Conservation (phyloP, 2,113 vertebrate species). For the Myotis davidii region DNA sequence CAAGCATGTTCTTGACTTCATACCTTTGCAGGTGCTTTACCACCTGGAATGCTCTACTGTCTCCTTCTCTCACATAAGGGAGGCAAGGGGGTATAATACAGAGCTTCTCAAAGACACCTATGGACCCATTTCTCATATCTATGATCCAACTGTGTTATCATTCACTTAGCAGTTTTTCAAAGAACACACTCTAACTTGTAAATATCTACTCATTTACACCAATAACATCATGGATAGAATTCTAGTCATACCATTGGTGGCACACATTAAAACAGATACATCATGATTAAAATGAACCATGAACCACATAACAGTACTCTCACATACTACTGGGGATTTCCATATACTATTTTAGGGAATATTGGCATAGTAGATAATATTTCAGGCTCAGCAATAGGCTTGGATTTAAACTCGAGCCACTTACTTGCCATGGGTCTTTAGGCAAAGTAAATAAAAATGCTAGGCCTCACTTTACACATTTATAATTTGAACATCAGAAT, state of each 20-base stretch:
- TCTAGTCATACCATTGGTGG: not conserved
- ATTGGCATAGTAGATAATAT: not conserved
- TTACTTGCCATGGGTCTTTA: not conserved
- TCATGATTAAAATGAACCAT: not conserved
- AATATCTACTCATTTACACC: not conserved
- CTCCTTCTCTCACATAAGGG: not conserved
- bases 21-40: not conserved
- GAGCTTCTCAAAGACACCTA: not conserved
- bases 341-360: not conserved
- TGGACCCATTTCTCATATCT: not conserved
- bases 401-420: not conserved
- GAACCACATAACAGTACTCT: not conserved
- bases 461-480: not conserved
- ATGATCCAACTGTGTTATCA: not conserved
- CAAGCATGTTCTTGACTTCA: not conserved
- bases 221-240: not conserved
- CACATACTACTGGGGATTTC: not conserved
- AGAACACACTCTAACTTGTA: not conserved
- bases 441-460: not conserved
- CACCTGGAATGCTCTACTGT: not conserved
- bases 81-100: not conserved
- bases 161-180: not conserved
- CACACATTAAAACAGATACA: not conserved
- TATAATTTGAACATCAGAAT: not conserved
- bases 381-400: not conserved